phyloP scores from a whole-genome alignment of 2,113 vertebrate species.

The Pterocles gutturalis region DNA sequence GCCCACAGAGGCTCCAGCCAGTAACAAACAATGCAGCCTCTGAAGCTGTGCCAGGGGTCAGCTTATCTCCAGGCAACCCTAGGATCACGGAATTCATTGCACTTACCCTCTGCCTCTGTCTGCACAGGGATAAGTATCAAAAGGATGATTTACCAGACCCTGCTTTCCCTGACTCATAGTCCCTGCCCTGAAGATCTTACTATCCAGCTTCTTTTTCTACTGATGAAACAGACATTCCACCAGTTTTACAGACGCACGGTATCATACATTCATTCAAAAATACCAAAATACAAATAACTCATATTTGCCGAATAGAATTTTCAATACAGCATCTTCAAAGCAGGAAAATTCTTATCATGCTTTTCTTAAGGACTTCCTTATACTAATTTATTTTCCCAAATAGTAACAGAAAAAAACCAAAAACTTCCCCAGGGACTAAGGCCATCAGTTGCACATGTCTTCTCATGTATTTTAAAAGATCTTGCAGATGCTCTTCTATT shows the following conservation, averaged over 20 bases:
- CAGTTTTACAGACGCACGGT: background rate
- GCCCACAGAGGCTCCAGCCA: background rate
- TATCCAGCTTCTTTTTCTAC: background rate
- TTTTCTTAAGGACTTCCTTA: background rate
- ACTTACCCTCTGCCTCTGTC: background rate
- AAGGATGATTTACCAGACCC: background rate
- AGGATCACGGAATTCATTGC: background rate
- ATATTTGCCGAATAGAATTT: background rate
- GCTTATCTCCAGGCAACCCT: background rate
- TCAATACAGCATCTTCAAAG: background rate
- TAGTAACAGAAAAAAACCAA: background rate
- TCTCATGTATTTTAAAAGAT: constrained; percentile 5
- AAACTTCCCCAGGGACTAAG: background rate
- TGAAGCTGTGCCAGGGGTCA: background rate
- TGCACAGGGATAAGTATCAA: background rate
- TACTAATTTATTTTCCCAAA: background rate
- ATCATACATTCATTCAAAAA: background rate
- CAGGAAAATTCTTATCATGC: background rate
- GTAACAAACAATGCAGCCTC: background rate
- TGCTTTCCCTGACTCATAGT: background rate
- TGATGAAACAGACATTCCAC: background rate
- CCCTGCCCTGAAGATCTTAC: background rate
- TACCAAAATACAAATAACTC: background rate
- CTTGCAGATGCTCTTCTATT: constrained; percentile 2
- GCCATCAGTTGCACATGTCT: background rate